Evolutionary conservation across 2,113 vertebrate species (phyloP), one percentile per base, ranked within the genome.

Genomic region (Phalacrocorax brasilianus): DNA sequence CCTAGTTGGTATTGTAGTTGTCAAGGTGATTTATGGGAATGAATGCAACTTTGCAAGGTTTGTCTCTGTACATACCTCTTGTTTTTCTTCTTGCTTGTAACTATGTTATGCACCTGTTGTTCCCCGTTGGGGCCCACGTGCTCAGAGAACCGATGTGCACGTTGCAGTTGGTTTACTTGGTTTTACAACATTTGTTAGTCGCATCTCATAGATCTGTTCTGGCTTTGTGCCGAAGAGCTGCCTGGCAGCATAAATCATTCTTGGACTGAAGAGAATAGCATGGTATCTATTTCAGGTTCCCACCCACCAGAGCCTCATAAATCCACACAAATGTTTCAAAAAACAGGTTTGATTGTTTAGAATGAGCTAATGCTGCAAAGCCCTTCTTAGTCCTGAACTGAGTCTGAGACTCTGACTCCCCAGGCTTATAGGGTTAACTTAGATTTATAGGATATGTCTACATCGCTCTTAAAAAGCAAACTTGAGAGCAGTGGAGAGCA

Each of bases 201-300:
- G 0, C 65, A 74, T 94, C 91, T 91, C 90, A 94, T 65, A 75
- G 84, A 88, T 96, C 75, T 88, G 9, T 76, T 88, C 86, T 96
- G 94, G 91, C 93, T 74, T 59, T 1, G 9, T 89, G 92, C 94
- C 93, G 1, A 52, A 56, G 76, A 91, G 50, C 90, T 97, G 94
- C 87, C 89, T 88, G 81, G 85, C 86, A 79, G 63, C 93, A 76
- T 95, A 97, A 97, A 97, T 97, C 95, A 95, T 94, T 84, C 76
- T 89, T 87, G 65, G 84, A 83, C 91, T 68, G 81, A 81, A 88
- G 77, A 95, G 93, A 95, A 83, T 88, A 95, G 83, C 77, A 56
- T 0, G 2, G 94, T 92, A 87, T 93, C 95, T 91, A 16, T 95
- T 97, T 96, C 91, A 92, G 85, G 87, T 95, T 95, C 87, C 90